Evolutionary conservation across 30 jellyfish, hydroid and myxozoan genomes (phyloP).

Genomic region (Morbakka virulenta): DNA sequence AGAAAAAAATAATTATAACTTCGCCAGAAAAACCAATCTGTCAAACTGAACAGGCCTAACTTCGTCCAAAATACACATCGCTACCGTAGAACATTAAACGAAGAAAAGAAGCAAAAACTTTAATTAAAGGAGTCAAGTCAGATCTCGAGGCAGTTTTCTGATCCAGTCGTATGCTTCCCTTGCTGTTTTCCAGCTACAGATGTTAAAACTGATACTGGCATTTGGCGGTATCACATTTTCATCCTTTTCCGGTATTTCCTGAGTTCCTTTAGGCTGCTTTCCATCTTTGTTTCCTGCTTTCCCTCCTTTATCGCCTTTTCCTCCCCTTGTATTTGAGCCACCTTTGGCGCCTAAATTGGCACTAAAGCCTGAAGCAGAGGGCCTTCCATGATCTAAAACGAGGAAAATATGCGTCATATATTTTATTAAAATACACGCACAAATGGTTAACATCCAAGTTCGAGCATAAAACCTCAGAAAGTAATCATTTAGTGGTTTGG

Average conservation of each 20-base stretch:
- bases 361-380: not conserved
- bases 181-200: not conserved
- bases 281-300: not conserved
- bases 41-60: too few relatives aligned
- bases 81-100: too few relatives aligned
- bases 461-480: too few relatives aligned
- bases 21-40: too few relatives aligned
- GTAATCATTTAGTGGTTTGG: too few relatives aligned
- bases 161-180: not conserved
- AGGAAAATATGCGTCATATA: too few relatives aligned
- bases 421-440: too few relatives aligned
- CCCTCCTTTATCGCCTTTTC: not conserved
- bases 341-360: not conserved
- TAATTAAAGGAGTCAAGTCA: too few relatives aligned
- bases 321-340: not conserved
- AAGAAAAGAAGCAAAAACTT: too few relatives aligned
- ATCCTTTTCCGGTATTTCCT: not conserved
- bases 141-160: not conserved
- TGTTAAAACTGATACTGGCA: not conserved
- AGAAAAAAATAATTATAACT: too few relatives aligned
- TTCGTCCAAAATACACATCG: too few relatives aligned
- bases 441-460: too few relatives aligned
- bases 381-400: not conserved
- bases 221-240: not conserved
- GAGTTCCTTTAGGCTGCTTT: not conserved